Percentiles rank a stretch among this genome's conserved stretches.
phyloP scores from a whole-genome alignment of 1,140 invertebrate species.

The Nephotettix cincticeps region DNA sequence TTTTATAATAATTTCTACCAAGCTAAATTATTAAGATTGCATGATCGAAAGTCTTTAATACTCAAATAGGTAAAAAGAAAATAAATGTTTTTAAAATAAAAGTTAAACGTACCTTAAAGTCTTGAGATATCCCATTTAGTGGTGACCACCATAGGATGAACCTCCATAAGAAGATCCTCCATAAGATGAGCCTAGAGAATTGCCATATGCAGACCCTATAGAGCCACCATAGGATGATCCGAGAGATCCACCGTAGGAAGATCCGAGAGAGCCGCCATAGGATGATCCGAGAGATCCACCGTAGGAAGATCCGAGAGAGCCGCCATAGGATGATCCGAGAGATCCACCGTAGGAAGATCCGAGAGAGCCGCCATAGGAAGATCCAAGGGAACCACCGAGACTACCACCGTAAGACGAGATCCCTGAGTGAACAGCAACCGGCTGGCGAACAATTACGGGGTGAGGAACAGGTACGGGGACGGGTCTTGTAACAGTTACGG shows the following conservation, averaged over 20 bases:
- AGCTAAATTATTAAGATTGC: too few relatives aligned
- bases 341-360: background rate
- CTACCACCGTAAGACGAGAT: background rate
- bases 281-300: conserved; percentile 1
- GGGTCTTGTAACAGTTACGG: conserved; percentile 32
- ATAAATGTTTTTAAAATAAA: too few relatives aligned
- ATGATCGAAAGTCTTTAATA: too few relatives aligned
- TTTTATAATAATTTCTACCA: too few relatives aligned
- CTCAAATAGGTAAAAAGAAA: too few relatives aligned
- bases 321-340: conserved; percentile 5
- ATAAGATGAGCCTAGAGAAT: background rate
- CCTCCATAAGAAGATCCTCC: background rate
- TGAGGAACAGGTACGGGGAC: conserved; percentile 28
- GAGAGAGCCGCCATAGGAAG: background rate
- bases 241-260: conserved; percentile 31
- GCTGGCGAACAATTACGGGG: conserved; percentile 59
- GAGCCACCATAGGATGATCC: background rate
- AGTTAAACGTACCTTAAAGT: too few relatives aligned
- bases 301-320: background rate
- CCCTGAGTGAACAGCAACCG: conserved; percentile 50
- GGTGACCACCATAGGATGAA: background rate
- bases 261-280: conserved; percentile 26
- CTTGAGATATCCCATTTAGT: background rate
- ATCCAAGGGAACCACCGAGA: background rate
- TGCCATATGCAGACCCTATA: background rate